phyloP scores from a whole-genome alignment of 1,140 invertebrate genomes.

The Pteromalus puparum region DNA sequence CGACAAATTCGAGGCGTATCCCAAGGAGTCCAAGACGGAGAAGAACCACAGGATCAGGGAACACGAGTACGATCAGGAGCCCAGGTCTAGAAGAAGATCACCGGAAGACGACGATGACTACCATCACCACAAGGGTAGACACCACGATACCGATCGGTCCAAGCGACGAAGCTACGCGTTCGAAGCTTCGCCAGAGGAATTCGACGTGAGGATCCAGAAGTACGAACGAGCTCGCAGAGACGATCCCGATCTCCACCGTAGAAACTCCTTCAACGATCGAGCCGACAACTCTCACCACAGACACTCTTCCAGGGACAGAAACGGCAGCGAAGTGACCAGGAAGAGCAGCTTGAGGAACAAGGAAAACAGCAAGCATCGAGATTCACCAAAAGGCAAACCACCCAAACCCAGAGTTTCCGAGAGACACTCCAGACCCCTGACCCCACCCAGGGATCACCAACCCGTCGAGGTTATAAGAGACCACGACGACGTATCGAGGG shows the following conservation, averaged over 20 bases:
- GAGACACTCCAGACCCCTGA: conserved; percentile 66
- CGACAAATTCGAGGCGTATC: not conserved
- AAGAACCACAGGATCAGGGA: conserved; percentile 25
- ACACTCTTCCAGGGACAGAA: conserved; percentile 39
- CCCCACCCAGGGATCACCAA: conserved; percentile 57
- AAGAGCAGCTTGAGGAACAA: conserved; percentile 49
- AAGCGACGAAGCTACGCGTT: conserved; percentile 56
- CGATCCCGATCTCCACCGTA: conserved; percentile 41
- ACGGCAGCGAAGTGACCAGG: not conserved
- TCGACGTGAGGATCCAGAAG: conserved; percentile 60
- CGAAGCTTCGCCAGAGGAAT: conserved; percentile 58
- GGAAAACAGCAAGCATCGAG: conserved; percentile 40
- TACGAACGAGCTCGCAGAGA: conserved; percentile 56
- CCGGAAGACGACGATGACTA: conserved; percentile 27
- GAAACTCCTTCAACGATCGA: conserved; percentile 54
- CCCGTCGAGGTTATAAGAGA: not conserved
- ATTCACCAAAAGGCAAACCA: conserved; percentile 31
- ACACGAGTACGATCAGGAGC: conserved; percentile 40
- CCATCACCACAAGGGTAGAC: conserved; percentile 24
- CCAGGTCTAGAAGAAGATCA: conserved; percentile 18
- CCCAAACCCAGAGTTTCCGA: conserved; percentile 50
- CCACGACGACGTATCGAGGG: not conserved
- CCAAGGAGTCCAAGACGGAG: conserved; percentile 9
- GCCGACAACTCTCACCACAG: not conserved
- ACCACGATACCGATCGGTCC: conserved; percentile 51